Percentiles rank a stretch among this genome's conserved stretches.
Conservation (phyloP, 2,888 invertebrate genomes). For the Drosophila diplacantha region DNA sequence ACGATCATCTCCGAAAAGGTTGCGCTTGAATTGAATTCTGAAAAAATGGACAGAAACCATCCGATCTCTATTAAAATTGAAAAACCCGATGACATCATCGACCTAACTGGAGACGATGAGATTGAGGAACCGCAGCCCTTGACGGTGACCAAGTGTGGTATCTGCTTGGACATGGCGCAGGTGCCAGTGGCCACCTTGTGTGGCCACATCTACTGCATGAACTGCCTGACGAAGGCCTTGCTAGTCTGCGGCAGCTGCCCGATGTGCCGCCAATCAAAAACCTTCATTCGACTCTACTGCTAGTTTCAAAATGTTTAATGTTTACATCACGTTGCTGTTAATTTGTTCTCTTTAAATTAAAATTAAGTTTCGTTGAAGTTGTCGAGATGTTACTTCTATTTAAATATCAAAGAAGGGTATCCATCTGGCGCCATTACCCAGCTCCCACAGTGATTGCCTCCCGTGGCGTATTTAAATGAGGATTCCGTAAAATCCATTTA, state of each 20-base stretch:
- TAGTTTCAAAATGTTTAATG: not conserved
- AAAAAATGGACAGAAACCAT: not conserved
- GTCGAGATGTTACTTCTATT: not conserved
- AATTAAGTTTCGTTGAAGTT: not conserved
- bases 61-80: not conserved
- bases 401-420: slow-evolving; percentile 33
- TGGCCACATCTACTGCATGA: not conserved
- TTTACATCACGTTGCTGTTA: not conserved
- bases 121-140: accelerated
- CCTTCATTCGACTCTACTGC: not conserved
- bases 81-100: not conserved
- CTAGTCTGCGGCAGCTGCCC: not conserved
- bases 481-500: slow-evolving; percentile 62
- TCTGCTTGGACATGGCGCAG: not conserved
- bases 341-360: not conserved
- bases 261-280: not conserved
- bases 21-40: not conserved
- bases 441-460: slow-evolving; percentile 24
- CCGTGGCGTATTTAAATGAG: slow-evolving; percentile 62
- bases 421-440: not conserved
- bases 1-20: not conserved
- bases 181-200: not conserved
- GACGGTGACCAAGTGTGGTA: not conserved
- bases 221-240: not conserved
- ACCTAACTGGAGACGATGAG: not conserved